Conservation (phyloP, 2,888 invertebrate genomes). For the Drosophila vallismaia region DNA sequence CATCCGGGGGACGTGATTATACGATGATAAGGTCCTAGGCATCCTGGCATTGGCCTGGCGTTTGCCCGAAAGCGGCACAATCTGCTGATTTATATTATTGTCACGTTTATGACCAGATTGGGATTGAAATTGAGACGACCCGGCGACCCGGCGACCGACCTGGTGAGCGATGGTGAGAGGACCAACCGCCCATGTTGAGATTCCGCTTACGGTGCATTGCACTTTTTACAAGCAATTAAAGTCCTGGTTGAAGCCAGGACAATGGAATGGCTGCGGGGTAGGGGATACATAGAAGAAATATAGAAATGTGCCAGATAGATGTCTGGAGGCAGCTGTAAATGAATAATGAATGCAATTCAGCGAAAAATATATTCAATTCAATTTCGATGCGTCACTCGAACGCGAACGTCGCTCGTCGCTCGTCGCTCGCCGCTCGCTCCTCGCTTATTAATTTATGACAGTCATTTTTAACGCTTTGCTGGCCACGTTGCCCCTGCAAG, state of each 20-base stretch:
- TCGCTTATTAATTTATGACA: conserved; percentile 81
- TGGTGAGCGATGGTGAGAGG: conserved; percentile 4
- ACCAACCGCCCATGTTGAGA: conserved; percentile 1
- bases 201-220: conserved; percentile 44
- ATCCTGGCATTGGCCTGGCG: too few species aligned
- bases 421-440: conserved; percentile 45
- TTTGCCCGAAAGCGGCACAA: conserved; percentile 49
- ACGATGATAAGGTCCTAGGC: conserved; percentile 36
- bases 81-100: conserved; percentile 80
- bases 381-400: conserved; percentile 69
- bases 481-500: conserved; percentile 51
- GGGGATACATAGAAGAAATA: background rate
- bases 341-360: conserved; percentile 80
- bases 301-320: background rate
- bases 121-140: conserved; percentile 48
- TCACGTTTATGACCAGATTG: conserved; percentile 80
- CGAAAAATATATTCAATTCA: conserved; percentile 73
- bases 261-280: too few species aligned
- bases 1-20: conserved; percentile 13
- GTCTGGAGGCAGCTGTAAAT: conserved; percentile 66
- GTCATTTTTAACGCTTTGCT: conserved; percentile 79
- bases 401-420: conserved; percentile 4
- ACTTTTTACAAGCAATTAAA: conserved; percentile 58
- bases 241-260: too few species aligned
- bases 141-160: conserved; percentile 44